Conservation (phyloP, 2,113 vertebrate genomes). For the Willisornis vidua region DNA sequence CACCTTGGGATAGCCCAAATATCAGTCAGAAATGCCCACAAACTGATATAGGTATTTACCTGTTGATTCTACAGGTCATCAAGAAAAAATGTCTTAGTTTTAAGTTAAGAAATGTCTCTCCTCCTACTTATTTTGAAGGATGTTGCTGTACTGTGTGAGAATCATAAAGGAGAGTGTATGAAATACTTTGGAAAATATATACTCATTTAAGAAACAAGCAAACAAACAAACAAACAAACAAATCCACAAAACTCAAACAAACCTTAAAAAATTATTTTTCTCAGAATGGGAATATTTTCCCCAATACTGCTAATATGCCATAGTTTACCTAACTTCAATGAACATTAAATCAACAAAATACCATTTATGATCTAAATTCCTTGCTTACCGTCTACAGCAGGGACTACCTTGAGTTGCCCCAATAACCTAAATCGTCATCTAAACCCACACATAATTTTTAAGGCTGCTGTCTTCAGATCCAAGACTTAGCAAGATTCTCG, state of each 20-base stretch:
- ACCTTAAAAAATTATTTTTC: not conserved
- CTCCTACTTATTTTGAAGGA: not conserved
- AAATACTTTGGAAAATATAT: not conserved
- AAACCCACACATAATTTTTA: not conserved
- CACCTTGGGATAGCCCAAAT: not conserved
- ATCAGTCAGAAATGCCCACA: not conserved
- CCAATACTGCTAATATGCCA: not conserved
- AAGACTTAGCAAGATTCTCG: not conserved
- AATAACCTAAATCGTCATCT: not conserved
- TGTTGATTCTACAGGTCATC: not conserved
- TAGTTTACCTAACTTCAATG: not conserved
- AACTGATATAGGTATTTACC: not conserved
- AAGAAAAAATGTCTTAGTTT: not conserved
- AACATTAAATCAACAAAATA: not conserved
- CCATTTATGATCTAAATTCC: not conserved
- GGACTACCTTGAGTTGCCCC: not conserved
- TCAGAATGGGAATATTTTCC: not conserved
- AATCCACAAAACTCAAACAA: not conserved
- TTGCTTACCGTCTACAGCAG: not conserved
- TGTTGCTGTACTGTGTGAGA: not conserved
- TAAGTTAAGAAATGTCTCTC: not conserved
- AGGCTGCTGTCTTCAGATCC: not conserved
- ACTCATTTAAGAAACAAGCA: fast-evolving
- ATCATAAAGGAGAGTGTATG: not conserved
- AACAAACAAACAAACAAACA: fast-evolving